Percentiles rank a stretch among this genome's conserved stretches.
phyloP scores from a whole-genome alignment of 2,797 vertebrate species.

The Mormyrus proboscirostris region DNA sequence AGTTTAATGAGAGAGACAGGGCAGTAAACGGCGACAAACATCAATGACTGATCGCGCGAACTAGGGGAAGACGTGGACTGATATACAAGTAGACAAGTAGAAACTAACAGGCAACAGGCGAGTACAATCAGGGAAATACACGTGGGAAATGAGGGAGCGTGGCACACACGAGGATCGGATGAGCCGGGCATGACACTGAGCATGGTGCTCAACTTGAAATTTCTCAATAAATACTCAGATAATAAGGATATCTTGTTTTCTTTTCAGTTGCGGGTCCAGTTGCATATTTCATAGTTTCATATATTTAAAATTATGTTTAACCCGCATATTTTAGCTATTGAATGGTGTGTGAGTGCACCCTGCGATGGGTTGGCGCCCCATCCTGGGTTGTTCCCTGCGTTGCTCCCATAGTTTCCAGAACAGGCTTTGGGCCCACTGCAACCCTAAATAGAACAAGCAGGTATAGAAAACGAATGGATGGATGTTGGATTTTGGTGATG shows the following conservation, averaged over 20 bases:
- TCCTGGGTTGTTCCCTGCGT: no score
- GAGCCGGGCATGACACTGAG: no score
- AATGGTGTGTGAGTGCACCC: background rate
- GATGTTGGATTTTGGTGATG: background rate
- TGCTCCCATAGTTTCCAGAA: background rate
- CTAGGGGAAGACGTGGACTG: no score
- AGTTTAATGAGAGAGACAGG: no score
- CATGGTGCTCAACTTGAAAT: background rate
- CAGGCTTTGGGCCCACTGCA: background rate
- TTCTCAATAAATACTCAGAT: background rate
- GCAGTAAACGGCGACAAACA: no score
- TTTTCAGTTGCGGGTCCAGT: background rate
- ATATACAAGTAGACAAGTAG: no score
- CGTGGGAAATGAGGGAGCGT: no score
- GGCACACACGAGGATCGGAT: no score
- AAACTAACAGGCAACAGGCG: no score
- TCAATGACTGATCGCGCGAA: no score
- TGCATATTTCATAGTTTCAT: background rate
- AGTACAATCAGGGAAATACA: no score
- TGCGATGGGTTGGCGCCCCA: background rate
- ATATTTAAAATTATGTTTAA: background rate
- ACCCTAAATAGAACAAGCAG: background rate
- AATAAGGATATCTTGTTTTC: background rate
- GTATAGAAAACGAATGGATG: background rate
- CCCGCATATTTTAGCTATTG: background rate